These are phyloP conservation scores for Rhegmatorhina hoffmannsi DNA, from an alignment of 2,113 vertebrate genomes.

Conservation along the genomic window DNA sequence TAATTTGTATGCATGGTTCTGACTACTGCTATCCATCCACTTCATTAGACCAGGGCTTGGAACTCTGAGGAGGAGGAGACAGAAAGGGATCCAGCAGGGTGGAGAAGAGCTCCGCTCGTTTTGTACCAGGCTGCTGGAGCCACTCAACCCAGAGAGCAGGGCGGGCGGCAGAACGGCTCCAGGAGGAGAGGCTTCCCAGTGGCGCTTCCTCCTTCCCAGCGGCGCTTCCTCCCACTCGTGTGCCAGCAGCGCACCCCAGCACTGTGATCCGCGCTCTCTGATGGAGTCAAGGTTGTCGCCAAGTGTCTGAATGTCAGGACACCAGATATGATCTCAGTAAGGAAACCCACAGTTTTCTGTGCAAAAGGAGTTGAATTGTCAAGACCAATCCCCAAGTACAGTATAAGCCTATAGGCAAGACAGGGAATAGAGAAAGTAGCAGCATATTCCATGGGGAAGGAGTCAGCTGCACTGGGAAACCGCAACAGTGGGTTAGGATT, in stretches of 20 bases:
- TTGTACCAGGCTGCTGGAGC: background rate
- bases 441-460: conserved; percentile 54
- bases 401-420: conserved; percentile 43
- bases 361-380: conserved; percentile 46
- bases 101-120: background rate
- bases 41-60: background rate
- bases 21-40: conserved; percentile 26
- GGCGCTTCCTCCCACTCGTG: background rate
- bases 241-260: background rate
- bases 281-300: background rate
- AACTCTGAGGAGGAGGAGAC: background rate
- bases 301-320: background rate
- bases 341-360: background rate
- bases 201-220: too few species aligned
- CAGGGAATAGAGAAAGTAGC: conserved; percentile 58
- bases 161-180: background rate
- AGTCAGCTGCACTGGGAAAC: conserved; percentile 40
- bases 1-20: conserved; percentile 4
- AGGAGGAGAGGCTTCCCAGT: background rate
- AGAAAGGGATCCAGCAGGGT: background rate
- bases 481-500: conserved; percentile 14
- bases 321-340: background rate
- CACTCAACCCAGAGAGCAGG: background rate
- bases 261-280: background rate
- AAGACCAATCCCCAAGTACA: conserved; percentile 56